Base-by-base conservation (phyloP, 2,888 invertebrate species). In the Smittia aterrima region DNA sequence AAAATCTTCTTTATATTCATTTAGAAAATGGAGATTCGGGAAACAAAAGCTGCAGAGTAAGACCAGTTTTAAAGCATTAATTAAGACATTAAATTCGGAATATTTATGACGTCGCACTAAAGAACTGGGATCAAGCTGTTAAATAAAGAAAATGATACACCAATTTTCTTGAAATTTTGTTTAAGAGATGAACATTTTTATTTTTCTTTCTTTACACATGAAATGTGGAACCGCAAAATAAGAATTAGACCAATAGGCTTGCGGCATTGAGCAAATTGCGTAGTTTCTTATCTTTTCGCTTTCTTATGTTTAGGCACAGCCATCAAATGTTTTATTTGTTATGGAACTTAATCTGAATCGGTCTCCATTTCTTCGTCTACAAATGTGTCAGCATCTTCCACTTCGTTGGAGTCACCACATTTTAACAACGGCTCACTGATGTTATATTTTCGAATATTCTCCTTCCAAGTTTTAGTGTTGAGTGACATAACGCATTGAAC, bases 31-130 rank as follows among this genome's bases (percentile, higher is more conserved):
- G 66, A 38, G 38, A 66, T 38, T 18, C 13, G 32, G 41, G 40
- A 32, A 22, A 25, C 40, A 32, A 68, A 66, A 40, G 66, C 38
- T 66, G 66, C 32, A 66, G 66, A 66, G 27, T 66, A 66, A 32
- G 32, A 66, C 38, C 66, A 32, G 27, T 18, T 66, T 40, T 38
- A 13, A 20, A 40, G 16, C 66, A 18, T 68, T 20, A 68, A 68
- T 41, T 41, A 68, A 47, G 68, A 41, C 20, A 68, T 41, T 22
- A 47, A 68, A 41, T 22, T n/a, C 3, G n/a, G 13, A n/a, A 7
- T 38, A 7, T 38, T 38, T 38, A n/a, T n/a, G n/a, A n/a, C n/a
- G n/a, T n/a, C n/a, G n/a, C 38, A 38, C 6, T 7, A 38, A 7
- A 7, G 38, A 38, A 7, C 6, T 38, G 6, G 9, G 38, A 38